Evolutionary conservation across 2,797 vertebrate species (phyloP), one percentile per base, ranked within the genome.

Genomic region (Vespertilio murinus): DNA sequence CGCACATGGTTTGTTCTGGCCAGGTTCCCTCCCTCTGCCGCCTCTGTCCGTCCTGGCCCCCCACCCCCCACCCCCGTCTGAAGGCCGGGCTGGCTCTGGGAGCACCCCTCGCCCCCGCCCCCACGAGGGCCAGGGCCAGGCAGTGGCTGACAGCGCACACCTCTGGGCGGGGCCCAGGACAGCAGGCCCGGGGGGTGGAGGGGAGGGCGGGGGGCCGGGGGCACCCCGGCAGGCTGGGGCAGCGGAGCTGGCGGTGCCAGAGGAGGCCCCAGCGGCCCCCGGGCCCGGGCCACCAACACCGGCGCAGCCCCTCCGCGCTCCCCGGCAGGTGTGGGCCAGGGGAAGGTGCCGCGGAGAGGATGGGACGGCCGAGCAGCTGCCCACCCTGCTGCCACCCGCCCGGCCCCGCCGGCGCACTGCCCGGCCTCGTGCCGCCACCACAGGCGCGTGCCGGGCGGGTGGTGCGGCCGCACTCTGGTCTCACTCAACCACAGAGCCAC

Each of bases 261-360:
- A 42, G 40, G 20, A 71, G 40, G 40, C 23, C 70, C n/a, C 4
- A 30, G n/a, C 45, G 33, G 64, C 47, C 23, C 80, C 38, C 25
- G 65, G 1, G 22, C 7, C 1, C 28, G 47, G 28, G 6, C 38
- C 3, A 12, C 10, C 17, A n/a, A 71, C 3, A 75, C 42, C 42
- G 42, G 42, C 42, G 42, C 7, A 42, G 42, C 42, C 42, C 42
- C 42, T n/a, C n/a, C n/a, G n/a, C n/a, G n/a, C n/a, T 89, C 10
- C 17, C 2, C 2, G 0, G 18, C 25, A 16, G 35, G 49, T 1
- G 1, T 7, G 5, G 45, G 16, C n/a, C 17, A 12, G 23, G 49
- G 38, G 33, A 40, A 45, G 25, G 8, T 28, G 38, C n/a, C 35
- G 16, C 52, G 1, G 11, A 4, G 30, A 16, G 30, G 12, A 42